phyloP scores from a whole-genome alignment of 2,113 vertebrate species.

The Eulacestoma nigropectus region DNA sequence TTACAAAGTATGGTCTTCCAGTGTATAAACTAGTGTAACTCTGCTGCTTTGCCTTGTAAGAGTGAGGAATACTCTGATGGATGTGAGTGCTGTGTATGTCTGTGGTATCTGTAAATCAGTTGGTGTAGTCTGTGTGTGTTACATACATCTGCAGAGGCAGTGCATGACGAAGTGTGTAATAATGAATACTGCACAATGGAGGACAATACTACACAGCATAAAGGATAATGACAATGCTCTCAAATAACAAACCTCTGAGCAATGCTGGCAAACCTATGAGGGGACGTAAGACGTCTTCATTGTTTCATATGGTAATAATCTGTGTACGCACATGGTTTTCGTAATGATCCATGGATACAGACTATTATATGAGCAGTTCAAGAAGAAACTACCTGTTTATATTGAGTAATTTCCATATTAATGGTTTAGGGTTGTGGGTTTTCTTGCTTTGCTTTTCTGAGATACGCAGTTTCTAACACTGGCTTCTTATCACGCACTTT shows the following conservation, averaged over 20 bases:
- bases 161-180: background rate
- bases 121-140: background rate
- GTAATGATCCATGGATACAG: background rate
- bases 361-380: background rate
- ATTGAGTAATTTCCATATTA: background rate
- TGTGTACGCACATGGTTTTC: background rate
- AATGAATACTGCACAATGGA: background rate
- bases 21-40: background rate
- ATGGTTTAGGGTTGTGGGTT: background rate
- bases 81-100: background rate
- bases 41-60: background rate
- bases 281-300: background rate
- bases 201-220: background rate
- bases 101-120: background rate
- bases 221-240: background rate
- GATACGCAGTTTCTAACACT: background rate
- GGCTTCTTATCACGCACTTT: slow-evolving; percentile 18
- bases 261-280: background rate
- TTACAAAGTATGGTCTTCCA: background rate
- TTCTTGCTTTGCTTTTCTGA: slow-evolving; percentile 7
- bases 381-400: background rate
- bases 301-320: background rate
- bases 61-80: background rate
- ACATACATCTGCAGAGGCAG: background rate
- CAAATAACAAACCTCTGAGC: background rate